A percentile compares a stretch with the other conserved stretches of the same genome.
Conservation (phyloP, 2,888 invertebrate genomes). For the Limnephilus marmoratus region DNA sequence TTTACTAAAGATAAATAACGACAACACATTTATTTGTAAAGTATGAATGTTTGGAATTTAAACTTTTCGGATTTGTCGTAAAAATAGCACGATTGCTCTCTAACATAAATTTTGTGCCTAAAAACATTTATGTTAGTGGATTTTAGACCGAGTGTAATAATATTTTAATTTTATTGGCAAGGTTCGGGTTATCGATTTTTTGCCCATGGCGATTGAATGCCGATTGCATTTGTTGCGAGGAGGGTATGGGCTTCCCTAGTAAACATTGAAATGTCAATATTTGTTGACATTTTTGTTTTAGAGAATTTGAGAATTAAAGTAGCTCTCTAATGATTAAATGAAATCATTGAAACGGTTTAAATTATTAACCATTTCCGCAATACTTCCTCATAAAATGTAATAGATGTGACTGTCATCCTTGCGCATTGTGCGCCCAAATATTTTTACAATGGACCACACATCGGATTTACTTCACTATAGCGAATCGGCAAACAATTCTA, state of each 20-base stretch:
- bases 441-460: slow-evolving; percentile 56
- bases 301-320: neutral
- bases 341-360: neutral
- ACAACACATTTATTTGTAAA: no score
- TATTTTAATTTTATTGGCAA: neutral
- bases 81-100: no score
- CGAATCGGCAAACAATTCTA: slow-evolving; percentile 53
- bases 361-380: neutral
- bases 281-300: neutral
- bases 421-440: neutral
- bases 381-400: neutral
- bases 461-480: slow-evolving; percentile 58
- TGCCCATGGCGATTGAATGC: neutral
- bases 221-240: neutral
- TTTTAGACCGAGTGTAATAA: no score
- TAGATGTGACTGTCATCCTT: neutral
- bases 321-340: neutral
- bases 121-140: no score
- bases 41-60: no score
- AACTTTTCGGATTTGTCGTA: no score
- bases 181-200: neutral
- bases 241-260: neutral
- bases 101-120: no score
- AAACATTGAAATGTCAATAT: neutral
- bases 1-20: no score